Percentiles rank a stretch among this genome's conserved stretches.
Evolutionary conservation across 1,140 invertebrate species (phyloP).

Genomic region (Euura saliciscinereae): DNA sequence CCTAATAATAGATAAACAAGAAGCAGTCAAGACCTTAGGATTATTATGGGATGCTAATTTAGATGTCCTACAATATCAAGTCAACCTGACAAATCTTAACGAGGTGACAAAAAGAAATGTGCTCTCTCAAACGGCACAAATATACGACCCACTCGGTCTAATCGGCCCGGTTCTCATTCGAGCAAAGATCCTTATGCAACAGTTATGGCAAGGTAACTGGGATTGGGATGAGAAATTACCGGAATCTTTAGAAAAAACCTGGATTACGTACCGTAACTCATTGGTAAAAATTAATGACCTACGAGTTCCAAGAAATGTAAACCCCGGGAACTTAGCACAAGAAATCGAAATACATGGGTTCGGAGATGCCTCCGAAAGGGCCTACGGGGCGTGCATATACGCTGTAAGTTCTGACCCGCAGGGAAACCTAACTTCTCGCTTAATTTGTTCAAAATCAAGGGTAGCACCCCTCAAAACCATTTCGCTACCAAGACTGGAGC

Average conservation of each 20-base stretch:
- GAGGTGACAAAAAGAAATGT: constrained; percentile 34
- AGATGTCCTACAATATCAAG: constrained; percentile 27
- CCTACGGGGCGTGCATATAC: constrained; percentile 31
- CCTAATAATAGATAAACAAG: constrained; percentile 23
- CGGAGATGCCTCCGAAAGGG: constrained; percentile 32
- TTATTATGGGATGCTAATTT: constrained; percentile 35
- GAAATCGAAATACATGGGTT: constrained; percentile 41
- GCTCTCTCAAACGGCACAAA: constrained; percentile 39
- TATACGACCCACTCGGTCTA: constrained; percentile 44
- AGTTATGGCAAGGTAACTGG: constrained; percentile 34
- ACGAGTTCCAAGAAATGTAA: background rate
- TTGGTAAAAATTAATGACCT: constrained; percentile 23
- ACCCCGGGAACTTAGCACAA: background rate
- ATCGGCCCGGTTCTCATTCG: constrained; percentile 40
- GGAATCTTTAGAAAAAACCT: constrained; percentile 22
- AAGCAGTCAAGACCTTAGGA: constrained; percentile 34
- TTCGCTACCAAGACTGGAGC: constrained; percentile 21
- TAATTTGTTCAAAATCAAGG: constrained; percentile 25
- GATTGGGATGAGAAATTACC: constrained; percentile 42
- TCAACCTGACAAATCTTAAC: background rate
- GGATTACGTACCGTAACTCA: too few relatives aligned
- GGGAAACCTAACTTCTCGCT: background rate
- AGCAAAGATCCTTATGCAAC: constrained; percentile 45
- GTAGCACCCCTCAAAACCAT: constrained; percentile 30
- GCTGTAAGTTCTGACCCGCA: constrained; percentile 16